Base-by-base conservation (phyloP, 2,888 invertebrate species). In the Synergus gifuensis region DNA sequence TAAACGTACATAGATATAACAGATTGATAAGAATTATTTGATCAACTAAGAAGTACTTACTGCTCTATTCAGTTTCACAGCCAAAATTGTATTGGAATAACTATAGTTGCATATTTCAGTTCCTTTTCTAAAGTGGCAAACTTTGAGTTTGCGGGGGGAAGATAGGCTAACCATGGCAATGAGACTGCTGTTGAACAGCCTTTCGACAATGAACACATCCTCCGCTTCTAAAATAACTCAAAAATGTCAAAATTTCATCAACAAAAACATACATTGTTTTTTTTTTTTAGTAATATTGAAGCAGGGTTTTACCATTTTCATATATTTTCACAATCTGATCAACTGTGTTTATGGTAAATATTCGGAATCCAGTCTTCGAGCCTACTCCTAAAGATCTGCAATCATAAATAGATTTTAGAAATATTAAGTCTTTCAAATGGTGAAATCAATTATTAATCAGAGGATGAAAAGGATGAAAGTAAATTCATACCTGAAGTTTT, bases 21-120 rank as follows among this genome's bases (percentile, higher is more conserved):
- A 58, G 3, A 14, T 40, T 49, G 9, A 77, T 54, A 58, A 49
- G 36, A 18, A 66, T 22, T 42, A 76, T 46, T 44, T 44, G 11
- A 79, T 46, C 0, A 78, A 49, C 12, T 22, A 16, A 76, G 40
- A 9, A 18, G 22, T 67, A 93, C 95, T 94, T 93, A 96, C 97
- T 90, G 96, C 96, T 93, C 99, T 95, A 93, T 99, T 99, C 83
- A 99, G 95, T 93, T 98, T 98, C 82, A 99, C 98, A 82, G 97
- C 97, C 89, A 99, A 94, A 91, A 99, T 98, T 81, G 98, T 98
- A 93, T 99, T 98, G 85, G 98, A 97, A 84, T 96, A 97, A 91
- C 97, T 97, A 93, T 98, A 98, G 93, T 98, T 98, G 93, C 98
- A 99, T 91, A 99, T 99, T 94, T 99, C 99, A 80, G 98, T 98